Percentiles rank a stretch among this genome's conserved stretches.
Evolutionary conservation across 2,888 invertebrate genomes (phyloP).

Genomic region (Cyaniris semiargus): DNA sequence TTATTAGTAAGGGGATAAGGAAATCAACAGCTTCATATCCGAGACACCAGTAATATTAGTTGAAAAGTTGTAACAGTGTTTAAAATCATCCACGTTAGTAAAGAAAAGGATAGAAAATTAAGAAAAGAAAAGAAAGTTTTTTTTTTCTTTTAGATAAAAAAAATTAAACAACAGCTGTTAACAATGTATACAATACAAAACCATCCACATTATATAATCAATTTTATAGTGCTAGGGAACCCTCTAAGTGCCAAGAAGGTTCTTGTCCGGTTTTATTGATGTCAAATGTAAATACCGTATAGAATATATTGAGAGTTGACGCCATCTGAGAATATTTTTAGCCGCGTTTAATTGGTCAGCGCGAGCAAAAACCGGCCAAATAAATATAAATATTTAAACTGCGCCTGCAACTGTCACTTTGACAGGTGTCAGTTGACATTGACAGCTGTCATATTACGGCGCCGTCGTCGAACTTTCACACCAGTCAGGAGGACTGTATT

Average conservation of each 20-base stretch:
- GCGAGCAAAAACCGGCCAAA: neutral
- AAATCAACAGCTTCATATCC: neutral
- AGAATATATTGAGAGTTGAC: constrained; percentile 17
- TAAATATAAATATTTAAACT: constrained; percentile 27
- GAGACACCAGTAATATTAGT: neutral
- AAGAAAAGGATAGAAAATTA: neutral
- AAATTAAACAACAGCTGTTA: too few relatives aligned
- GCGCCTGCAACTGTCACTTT: neutral
- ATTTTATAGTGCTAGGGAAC: neutral
- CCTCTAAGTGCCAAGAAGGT: neutral
- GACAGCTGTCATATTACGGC: constrained; percentile 26
- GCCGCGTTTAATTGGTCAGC: neutral
- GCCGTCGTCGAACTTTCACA: neutral
- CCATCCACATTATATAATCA: neutral
- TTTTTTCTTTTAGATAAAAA: neutral
- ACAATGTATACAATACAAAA: too few relatives aligned
- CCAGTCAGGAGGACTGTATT: neutral
- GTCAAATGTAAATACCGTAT: constrained; percentile 11
- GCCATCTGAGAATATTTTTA: constrained; percentile 18
- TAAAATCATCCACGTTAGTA: neutral
- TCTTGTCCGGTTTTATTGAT: constrained; percentile 7
- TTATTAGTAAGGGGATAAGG: neutral
- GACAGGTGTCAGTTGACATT: constrained; percentile 19
- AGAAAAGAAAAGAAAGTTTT: neutral
- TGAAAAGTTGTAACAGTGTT: neutral